Base-by-base conservation (phyloP, 2,888 invertebrate species). In the Ctenicera cuprea region DNA sequence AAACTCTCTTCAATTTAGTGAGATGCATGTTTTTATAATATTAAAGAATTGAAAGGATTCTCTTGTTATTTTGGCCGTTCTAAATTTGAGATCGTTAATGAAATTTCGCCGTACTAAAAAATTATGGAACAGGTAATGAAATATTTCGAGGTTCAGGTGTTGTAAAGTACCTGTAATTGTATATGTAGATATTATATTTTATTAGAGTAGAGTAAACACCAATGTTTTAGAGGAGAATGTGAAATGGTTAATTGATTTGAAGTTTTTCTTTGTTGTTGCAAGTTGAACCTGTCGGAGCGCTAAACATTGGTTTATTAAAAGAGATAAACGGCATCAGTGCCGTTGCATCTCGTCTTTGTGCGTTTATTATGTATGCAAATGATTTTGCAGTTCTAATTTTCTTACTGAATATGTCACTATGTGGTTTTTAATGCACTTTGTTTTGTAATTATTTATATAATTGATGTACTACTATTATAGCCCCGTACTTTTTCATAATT, bases 101-200 rank as follows among this genome's bases (percentile, higher is more conserved):
- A 45, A 26, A 41, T 14, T 41, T 41, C 11, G n/a, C 7, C 22
- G 16, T 20, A 16, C n/a, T 2, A 5, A 54, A 30, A 1, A 16
- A 30, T 30, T 20, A 54, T n/a, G 20, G 54, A 54, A 38, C 57
- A 67, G 52, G 52, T 30, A 57, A 67, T 61, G 45, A 26, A 45
- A 68, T 43, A 68, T 59, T 68, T 57, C 62, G 63, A 70, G 41
- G 45, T 62, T 41, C 14, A 30, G 37, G 59, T 54, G 43, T 64
- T 71, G 71, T 71, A 33, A 63, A 71, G 73, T 73, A 73, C 73
- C 73, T 73, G 73, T 73, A 33, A 70, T 66, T 69, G n/a, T 61
- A 59, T 62, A 67, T 61, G 69, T 69, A 69, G 30, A 67, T 57
- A 65, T 18, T 48, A 48, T 68, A 69, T 62, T 69, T 69, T 69